Base-by-base conservation (phyloP, 2,113 vertebrate genomes). In the Oryzias curvinotus region DNA sequence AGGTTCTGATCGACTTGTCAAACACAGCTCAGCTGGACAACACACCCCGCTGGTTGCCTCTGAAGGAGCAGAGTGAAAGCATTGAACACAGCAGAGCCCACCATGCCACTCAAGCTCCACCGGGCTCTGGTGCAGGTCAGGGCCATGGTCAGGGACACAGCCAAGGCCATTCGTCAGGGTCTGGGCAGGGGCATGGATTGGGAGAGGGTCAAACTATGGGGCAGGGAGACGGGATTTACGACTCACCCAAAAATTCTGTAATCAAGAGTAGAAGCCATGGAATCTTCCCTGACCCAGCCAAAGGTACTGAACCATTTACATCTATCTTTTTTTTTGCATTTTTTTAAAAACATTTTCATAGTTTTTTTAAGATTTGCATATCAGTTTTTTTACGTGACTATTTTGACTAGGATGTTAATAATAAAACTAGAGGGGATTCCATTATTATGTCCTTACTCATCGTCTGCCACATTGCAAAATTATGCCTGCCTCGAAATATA, bases 191-290 rank as follows among this genome's bases (percentile, higher is more conserved):
- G 7, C 47, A 77, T 69, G 68, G 75, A 42, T 25, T 76, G 57
- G 82, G 80, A 71, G 59, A 62, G 30, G 57, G 85, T 58, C 78
- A 68, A 43, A 59, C 17, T 44, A 59, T 53, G 53, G 85, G 76
- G 51, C 85, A 76, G 36, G 83, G 80, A 71, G 94, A 95, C 21
- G 91, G 87, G 56, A 92, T 85, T 85, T 94, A 95, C 15, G 94
- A 93, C 61, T 94, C 94, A 41, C 95, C 96, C 68, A 97, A 98
- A 91, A 94, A 94, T 46, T 97, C 95, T 61, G 97, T 99, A 64
- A 99, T 97, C 89, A 99, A 99, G 73, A 99, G 97, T 88, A 93
- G 95, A 92, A 99, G 97, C 82, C 97, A 99, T 63, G 96, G 97
- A 69, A 96, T 99, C 87, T 99, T 99, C 83, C 96, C 96, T 5